A percentile compares a stretch with the other conserved stretches of the same genome.
phyloP scores from a whole-genome alignment of 2,797 vertebrate species.

The Hybognathus amarus region DNA sequence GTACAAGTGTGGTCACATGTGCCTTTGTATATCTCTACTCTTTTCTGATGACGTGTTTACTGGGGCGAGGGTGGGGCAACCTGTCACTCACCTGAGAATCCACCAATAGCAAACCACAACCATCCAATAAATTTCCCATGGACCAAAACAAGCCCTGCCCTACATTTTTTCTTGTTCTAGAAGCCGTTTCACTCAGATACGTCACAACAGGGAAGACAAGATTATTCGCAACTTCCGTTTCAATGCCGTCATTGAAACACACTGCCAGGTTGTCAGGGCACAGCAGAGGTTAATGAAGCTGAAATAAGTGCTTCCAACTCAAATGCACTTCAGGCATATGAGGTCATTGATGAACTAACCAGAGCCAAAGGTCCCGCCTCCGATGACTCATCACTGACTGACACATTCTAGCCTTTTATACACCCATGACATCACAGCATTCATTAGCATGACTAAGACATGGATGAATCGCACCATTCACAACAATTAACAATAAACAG shows the following conservation, averaged over 20 bases:
- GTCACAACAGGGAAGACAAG: neutral
- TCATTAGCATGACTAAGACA: conserved; percentile 55
- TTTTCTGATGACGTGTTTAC: too few species aligned
- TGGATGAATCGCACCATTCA: conserved; percentile 51
- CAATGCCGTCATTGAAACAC: neutral
- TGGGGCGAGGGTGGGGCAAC: too few species aligned
- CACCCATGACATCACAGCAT: conserved; percentile 60
- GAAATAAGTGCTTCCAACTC: neutral
- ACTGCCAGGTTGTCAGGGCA: neutral
- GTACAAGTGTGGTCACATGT: neutral
- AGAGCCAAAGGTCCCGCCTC: conserved; percentile 39
- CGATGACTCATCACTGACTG: conserved; percentile 52
- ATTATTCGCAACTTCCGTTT: neutral
- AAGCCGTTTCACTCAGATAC: neutral
- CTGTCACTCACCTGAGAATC: neutral
- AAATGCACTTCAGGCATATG: conserved; percentile 12
- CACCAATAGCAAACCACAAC: neutral
- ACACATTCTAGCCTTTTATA: conserved; percentile 61
- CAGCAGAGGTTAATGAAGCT: neutral
- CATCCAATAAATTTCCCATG: neutral
- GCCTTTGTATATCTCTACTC: too few species aligned
- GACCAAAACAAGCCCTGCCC: neutral
- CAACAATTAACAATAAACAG: neutral
- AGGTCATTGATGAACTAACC: conserved; percentile 28
- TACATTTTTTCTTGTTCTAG: neutral